phyloP scores from a whole-genome alignment of 1,140 invertebrate genomes.

The Megathymus violae region DNA sequence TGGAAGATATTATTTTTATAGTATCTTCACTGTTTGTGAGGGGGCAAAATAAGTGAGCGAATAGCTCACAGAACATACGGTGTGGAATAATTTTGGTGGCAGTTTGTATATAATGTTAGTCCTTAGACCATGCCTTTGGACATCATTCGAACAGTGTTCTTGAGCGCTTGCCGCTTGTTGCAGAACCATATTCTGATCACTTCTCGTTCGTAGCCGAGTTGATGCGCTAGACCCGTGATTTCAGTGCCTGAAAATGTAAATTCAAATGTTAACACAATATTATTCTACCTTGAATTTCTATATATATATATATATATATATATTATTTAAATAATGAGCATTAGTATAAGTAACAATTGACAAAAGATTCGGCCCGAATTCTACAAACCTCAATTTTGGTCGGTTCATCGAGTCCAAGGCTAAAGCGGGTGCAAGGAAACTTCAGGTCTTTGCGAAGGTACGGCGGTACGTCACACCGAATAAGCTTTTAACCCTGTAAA shows the following conservation, averaged over 20 bases:
- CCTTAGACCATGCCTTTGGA: constrained; percentile 89
- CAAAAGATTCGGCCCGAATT: too few relatives aligned
- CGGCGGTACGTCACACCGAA: too few relatives aligned
- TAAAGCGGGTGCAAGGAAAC: too few relatives aligned
- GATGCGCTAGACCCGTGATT: constrained; percentile 97
- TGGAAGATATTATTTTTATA: neutral
- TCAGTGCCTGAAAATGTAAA: constrained; percentile 91
- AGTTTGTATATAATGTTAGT: constrained; percentile 9
- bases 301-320: too few relatives aligned
- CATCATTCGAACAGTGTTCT: constrained; percentile 97
- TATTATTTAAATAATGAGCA: too few relatives aligned
- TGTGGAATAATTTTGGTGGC: constrained; percentile 11
- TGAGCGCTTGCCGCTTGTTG: constrained; percentile 98
- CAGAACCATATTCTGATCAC: constrained; percentile 99
- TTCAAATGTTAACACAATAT: neutral
- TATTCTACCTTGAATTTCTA: too few relatives aligned
- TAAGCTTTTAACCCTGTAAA: too few relatives aligned
- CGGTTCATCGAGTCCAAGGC: too few relatives aligned
- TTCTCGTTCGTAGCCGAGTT: constrained; percentile 97
- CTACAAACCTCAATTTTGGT: too few relatives aligned
- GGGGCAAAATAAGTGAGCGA: neutral
- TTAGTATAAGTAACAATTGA: too few relatives aligned
- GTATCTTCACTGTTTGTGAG: neutral
- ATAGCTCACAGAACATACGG: constrained; percentile 1
- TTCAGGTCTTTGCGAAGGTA: too few relatives aligned